Conservation (phyloP, 2,888 invertebrate species). For the Agonopterix arenella region DNA sequence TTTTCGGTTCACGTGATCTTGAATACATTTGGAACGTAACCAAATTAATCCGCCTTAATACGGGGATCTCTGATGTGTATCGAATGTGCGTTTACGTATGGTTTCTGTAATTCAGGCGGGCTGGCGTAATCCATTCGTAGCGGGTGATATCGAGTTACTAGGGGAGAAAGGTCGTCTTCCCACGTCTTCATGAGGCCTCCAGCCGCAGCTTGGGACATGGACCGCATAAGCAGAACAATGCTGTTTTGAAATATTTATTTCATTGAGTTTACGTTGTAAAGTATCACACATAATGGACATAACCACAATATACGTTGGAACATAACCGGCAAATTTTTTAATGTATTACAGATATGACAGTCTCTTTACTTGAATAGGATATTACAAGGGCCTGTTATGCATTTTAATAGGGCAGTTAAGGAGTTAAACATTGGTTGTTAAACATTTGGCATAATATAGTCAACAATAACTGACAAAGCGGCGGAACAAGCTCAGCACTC, state of each 20-base stretch:
- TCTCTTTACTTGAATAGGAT: too few relatives aligned
- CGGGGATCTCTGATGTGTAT: conserved; percentile 60
- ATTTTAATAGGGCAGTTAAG: conserved; percentile 8
- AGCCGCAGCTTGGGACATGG: background rate
- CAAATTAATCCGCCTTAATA: conserved; percentile 66
- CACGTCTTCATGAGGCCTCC: conserved; percentile 14
- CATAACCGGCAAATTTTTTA: too few relatives aligned
- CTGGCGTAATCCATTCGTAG: conserved; percentile 62
- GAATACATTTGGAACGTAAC: conserved; percentile 51
- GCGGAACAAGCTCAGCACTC: conserved; percentile 52
- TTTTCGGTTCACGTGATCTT: conserved; percentile 39
- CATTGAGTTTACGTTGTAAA: background rate
- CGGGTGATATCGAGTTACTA: conserved; percentile 59
- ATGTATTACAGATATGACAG: too few relatives aligned
- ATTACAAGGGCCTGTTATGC: conserved; percentile 1
- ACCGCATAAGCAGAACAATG: background rate
- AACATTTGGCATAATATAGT: conserved; percentile 47
- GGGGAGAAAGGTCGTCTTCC: conserved; percentile 43
- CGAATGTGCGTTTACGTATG: conserved; percentile 57
- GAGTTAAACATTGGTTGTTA: conserved; percentile 37
- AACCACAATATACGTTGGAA: too few relatives aligned
- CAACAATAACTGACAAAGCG: conserved; percentile 51
- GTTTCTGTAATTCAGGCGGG: conserved; percentile 73
- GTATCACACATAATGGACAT: background rate
- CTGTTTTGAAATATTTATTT: background rate